Base-by-base conservation (phyloP, 2,113 vertebrate genomes). In the Cyanoderma ruficeps region DNA sequence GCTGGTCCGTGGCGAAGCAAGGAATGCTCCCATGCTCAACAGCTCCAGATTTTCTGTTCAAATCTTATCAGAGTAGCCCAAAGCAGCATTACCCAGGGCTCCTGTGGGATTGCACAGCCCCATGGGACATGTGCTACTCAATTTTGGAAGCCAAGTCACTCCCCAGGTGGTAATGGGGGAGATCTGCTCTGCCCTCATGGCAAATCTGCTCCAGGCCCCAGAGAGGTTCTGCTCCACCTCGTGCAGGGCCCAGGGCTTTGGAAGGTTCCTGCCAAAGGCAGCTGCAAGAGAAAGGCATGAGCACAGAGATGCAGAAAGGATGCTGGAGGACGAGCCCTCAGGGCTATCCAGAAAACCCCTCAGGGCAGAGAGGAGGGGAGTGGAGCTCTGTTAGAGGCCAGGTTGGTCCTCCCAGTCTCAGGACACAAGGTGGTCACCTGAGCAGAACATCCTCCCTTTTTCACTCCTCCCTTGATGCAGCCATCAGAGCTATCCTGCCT, bases 71-170 rank as follows among this genome's bases (percentile, higher is more conserved):
- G 23, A 37, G 5, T 21, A 72, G 42, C n/a, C 13, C 37, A n/a
- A 9, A 0, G 6, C 37, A 39, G 15, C 8, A 7, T 31, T 27
- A 24, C 8, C 7, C 57, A 63, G 37, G 18, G 9, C 20, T 50
- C 14, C 37, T 31, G 42, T 30, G 35, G 46, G 19, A n/a, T 10
- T 80, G 37, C 20, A 41, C 20, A 89, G 47, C 37, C 22, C 25
- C 20, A 5, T 10, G 35, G 28, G 52, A 5, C 13, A 19, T 0
- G 1, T 64, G 31, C 22, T 65, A 28, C 31, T 68, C 57, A 9
- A 21, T 77, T 93, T 80, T 69, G 49, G 71, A 72, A 78, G 42
- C 53, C 49, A 57, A 19, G 25, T 5, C 5, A 5, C 41, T 47
- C n/a, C 37, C 13, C 16, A 47, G 17, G 13, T 30, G 22, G 15